Conservation (phyloP, 2,888 invertebrate genomes). For the Aphodius granarius region DNA sequence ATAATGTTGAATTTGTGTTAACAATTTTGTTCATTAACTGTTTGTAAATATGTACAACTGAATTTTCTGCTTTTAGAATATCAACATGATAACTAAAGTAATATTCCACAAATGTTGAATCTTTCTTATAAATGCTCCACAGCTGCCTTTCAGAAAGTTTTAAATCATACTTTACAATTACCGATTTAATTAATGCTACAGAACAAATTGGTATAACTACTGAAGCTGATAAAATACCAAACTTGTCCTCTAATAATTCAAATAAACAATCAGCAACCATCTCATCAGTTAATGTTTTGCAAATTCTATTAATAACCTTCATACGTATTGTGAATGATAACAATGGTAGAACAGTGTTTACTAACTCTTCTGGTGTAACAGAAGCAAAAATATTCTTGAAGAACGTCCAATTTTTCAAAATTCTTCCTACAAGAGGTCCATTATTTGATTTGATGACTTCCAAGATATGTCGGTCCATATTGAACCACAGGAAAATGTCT, state of each 20-base stretch:
- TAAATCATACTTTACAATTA: constrained; percentile 20
- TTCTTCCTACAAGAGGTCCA: constrained; percentile 15
- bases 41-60: background rate
- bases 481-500: constrained; percentile 24
- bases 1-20: constrained; percentile 19
- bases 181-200: constrained; percentile 16
- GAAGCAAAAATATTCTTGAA: constrained; percentile 21
- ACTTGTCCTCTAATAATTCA: constrained; percentile 24
- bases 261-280: constrained; percentile 25
- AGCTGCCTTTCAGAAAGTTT: constrained; percentile 22
- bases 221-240: constrained; percentile 27
- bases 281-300: constrained; percentile 15
- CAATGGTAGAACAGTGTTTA: constrained; percentile 20
- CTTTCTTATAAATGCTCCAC: constrained; percentile 20
- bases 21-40: constrained; percentile 13
- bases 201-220: constrained; percentile 27
- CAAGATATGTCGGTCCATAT: constrained; percentile 17
- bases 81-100: constrained; percentile 18
- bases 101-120: constrained; percentile 17
- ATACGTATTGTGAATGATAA: constrained; percentile 24
- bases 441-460: constrained; percentile 29
- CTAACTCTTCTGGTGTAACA: constrained; percentile 19
- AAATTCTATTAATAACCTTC: constrained; percentile 29
- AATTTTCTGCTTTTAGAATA: background rate
- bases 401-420: constrained; percentile 31